Evolutionary conservation across 2,113 vertebrate species (phyloP).

Genomic region (Casuarius casuarius): DNA sequence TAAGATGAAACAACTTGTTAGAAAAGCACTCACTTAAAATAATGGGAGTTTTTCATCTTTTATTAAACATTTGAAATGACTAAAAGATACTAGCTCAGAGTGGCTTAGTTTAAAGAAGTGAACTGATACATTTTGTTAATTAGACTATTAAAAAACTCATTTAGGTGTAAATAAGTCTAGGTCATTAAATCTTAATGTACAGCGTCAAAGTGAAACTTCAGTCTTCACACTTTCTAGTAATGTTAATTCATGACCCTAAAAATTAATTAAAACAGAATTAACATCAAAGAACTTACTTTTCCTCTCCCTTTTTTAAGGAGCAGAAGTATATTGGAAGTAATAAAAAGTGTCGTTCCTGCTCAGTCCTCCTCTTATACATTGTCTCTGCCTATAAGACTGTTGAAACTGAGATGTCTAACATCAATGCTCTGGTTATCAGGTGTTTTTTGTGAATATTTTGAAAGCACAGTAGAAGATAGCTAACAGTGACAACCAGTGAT

Average conservation of each 20-base stretch:
- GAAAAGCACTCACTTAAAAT: conserved; percentile 15
- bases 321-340: not conserved
- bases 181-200: conserved; percentile 74
- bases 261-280: conserved; percentile 61
- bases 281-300: not conserved
- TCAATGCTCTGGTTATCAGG: not conserved
- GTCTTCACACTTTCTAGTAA: conserved; percentile 9
- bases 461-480: not conserved
- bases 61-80: conserved; percentile 68
- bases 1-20: not conserved
- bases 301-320: not conserved
- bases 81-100: conserved; percentile 57
- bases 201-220: conserved; percentile 14
- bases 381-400: not conserved
- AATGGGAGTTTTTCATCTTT: conserved; percentile 69
- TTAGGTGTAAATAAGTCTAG: conserved; percentile 78
- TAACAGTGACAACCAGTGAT: not conserved
- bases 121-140: conserved; percentile 76
- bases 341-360: not conserved
- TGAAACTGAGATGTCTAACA: not conserved
- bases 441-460: not conserved
- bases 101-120: conserved; percentile 63
- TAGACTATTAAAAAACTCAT: conserved; percentile 75
- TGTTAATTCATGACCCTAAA: conserved; percentile 32
- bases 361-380: not conserved